Evolutionary conservation across 2,113 vertebrate genomes (phyloP).

Genomic region (Salvelinus alpinus): DNA sequence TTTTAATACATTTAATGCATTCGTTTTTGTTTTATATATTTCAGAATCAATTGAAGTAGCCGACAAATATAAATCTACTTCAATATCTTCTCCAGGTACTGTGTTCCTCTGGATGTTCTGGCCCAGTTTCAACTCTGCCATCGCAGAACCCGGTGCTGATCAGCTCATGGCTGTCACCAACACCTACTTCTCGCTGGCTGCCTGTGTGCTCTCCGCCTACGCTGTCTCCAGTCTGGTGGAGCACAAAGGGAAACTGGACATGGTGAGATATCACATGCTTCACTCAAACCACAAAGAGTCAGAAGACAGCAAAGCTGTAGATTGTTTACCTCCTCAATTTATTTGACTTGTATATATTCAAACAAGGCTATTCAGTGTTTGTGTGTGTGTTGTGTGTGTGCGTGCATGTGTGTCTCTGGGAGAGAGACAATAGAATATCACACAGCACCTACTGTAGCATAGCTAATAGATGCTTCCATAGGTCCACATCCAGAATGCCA

Average conservation of each 20-base stretch:
- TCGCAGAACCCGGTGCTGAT: slow-evolving; percentile 26
- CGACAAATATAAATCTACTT: background rate
- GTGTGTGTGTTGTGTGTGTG: too few species aligned
- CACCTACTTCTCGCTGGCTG: slow-evolving; percentile 89
- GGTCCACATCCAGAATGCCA: slow-evolving; percentile 96
- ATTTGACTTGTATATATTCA: too few species aligned
- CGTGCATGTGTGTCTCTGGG: too few species aligned
- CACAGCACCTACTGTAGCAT: too few species aligned
- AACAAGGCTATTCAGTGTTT: too few species aligned
- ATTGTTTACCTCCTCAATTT: too few species aligned
- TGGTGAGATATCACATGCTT: slow-evolving; percentile 74
- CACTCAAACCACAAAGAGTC: background rate
- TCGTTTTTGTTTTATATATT: background rate
- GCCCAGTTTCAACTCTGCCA: slow-evolving; percentile 96
- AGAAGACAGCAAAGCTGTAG: background rate
- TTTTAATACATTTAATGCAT: background rate
- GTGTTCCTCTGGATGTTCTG: slow-evolving; percentile 92
- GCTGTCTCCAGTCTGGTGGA: slow-evolving; percentile 87
- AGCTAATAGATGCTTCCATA: slow-evolving; percentile 40
- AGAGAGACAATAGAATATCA: too few species aligned
- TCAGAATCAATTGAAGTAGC: too few species aligned
- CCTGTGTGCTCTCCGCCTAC: slow-evolving; percentile 82
- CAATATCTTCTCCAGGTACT: slow-evolving; percentile 58
- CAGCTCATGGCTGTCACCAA: slow-evolving; percentile 81
- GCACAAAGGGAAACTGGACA: slow-evolving; percentile 86